Base-by-base conservation (phyloP, 2,888 invertebrate species). In the Leuctra nigra region DNA sequence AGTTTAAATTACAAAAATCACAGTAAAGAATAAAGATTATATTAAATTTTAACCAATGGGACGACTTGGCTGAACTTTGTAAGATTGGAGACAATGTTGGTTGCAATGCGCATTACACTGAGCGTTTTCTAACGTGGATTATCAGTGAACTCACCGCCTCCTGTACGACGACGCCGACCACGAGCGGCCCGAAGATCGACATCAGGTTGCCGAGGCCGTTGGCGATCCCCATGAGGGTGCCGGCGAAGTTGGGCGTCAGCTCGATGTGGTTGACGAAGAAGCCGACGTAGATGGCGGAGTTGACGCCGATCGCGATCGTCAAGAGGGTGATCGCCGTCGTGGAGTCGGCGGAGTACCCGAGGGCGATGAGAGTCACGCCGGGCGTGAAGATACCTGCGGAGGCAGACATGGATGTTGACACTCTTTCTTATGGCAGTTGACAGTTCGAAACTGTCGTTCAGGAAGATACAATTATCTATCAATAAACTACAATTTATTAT, bases 191-290 rank as follows among this genome's bases (percentile, higher is more conserved):
- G 63, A 90, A 73, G 60, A 91, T 84, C 53, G 89, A 87, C 71
- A 87, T 85, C 11, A 89, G 73, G 65, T 87, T 89, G 0, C 87
- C 85, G n/a, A 79, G 73, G 7, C 85, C 84, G 68, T 91, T 91
- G 1, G 89, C 88, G 64, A 91, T 82, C 4, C 91, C 91, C 89
- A 91, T 90, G 62, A 91, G 72, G 0, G 86, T 83, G 24, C 91
- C 91, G 1, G 91, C 87, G 68, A 84, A 88, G 68, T 87, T 88
- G 1, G 91, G 90, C 6, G 91, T 85, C 54, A 92, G 73, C 73
- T 92, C 91, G 61, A 92, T 86, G 66, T 90, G 90, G 62, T 90
- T 91, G n/a, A 83, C 78, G 11, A 83, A 80, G 67, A 83, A 87
- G 1, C 90, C 90, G 44, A 84, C 81, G 64, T 84, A 88, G 54